phyloP scores from a whole-genome alignment of 2,113 vertebrate species.

The Psilopogon haemacephalus region DNA sequence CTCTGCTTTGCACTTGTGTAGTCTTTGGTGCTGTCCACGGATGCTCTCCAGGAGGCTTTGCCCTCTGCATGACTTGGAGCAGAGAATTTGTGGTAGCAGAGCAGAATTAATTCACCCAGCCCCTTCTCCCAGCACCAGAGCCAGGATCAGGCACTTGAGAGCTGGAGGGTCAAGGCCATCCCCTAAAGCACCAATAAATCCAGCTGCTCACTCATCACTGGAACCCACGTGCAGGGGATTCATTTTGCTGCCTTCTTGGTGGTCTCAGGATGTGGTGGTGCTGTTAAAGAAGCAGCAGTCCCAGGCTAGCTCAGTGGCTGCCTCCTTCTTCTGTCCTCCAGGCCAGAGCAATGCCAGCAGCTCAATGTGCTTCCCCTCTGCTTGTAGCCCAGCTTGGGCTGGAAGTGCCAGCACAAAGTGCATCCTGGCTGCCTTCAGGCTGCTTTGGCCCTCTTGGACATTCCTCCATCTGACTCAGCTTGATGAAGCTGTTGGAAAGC shows the following conservation, averaged over 20 bases:
- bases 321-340: neutral
- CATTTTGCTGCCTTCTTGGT: neutral
- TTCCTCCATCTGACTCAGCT: neutral
- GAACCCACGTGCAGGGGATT: neutral
- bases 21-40: rapidly evolving
- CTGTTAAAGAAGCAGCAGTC: neutral
- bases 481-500: neutral
- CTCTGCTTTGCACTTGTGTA: neutral
- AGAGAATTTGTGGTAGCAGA: neutral
- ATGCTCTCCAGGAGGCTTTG: neutral
- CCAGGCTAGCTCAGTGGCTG: neutral
- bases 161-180: neutral
- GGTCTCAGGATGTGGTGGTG: neutral
- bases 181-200: neutral
- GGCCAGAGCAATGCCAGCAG: neutral
- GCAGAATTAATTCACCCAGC: neutral
- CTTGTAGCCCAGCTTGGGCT: neutral
- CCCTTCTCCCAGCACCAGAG: neutral
- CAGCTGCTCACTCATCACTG: neutral
- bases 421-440: rapidly evolving
- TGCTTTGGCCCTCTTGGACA: neutral
- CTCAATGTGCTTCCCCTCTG: neutral
- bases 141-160: neutral
- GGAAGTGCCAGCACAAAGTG: neutral
- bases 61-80: neutral